A percentile compares a stretch with the other conserved stretches of the same genome.
phyloP scores from a whole-genome alignment of 2,888 invertebrate genomes.

The Microctonus brassicae region DNA sequence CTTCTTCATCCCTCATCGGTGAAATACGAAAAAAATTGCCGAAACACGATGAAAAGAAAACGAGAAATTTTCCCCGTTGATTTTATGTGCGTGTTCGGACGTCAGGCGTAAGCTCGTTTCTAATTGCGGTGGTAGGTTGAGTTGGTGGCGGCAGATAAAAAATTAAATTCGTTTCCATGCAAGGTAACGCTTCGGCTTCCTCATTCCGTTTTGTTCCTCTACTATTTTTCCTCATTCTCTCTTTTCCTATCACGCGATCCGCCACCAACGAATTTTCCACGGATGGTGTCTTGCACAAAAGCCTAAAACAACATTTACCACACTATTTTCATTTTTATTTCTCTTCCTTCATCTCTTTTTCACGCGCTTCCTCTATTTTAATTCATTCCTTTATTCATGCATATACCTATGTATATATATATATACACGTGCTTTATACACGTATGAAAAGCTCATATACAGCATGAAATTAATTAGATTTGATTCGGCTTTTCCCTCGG shows the following conservation, averaged over 20 bases:
- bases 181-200: slow-evolving; percentile 38
- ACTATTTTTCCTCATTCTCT: slow-evolving; percentile 28
- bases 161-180: slow-evolving; percentile 45
- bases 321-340: slow-evolving; percentile 27
- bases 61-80: slow-evolving; percentile 42
- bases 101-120: slow-evolving; percentile 49
- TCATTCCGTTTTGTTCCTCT: slow-evolving; percentile 16
- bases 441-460: slow-evolving; percentile 27
- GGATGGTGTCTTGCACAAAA: slow-evolving; percentile 46
- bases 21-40: slow-evolving; percentile 34
- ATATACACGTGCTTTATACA: neutral
- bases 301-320: slow-evolving; percentile 57
- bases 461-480: slow-evolving; percentile 47
- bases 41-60: slow-evolving; percentile 35
- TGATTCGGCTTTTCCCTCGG: slow-evolving; percentile 41
- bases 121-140: slow-evolving; percentile 47
- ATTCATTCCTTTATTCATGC: slow-evolving; percentile 21
- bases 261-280: slow-evolving; percentile 39
- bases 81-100: slow-evolving; percentile 45
- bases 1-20: slow-evolving; percentile 26
- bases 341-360: slow-evolving; percentile 28
- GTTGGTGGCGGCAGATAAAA: slow-evolving; percentile 39
- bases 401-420: slow-evolving; percentile 5
- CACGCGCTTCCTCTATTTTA: slow-evolving; percentile 31
- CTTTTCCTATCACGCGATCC: slow-evolving; percentile 29